Conservation (phyloP, 2,113 vertebrate genomes). For the Calonectris borealis region DNA sequence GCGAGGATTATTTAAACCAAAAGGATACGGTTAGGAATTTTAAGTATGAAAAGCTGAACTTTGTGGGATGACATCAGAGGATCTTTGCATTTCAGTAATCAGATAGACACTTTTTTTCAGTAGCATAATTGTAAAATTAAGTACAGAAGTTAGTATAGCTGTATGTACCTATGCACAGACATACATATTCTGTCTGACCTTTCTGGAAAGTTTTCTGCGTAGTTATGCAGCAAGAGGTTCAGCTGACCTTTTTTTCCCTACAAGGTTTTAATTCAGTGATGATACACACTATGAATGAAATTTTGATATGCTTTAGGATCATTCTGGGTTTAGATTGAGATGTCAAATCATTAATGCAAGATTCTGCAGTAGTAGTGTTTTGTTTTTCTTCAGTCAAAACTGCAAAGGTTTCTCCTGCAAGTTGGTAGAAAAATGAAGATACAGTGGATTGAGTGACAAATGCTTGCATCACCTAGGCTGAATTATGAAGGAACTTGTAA, state of each 20-base stretch:
- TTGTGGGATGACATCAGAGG: neutral
- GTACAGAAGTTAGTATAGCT: neutral
- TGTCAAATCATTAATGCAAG: neutral
- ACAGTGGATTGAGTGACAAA: neutral
- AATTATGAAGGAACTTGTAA: neutral
- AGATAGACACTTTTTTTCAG: neutral
- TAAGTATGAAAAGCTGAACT: neutral
- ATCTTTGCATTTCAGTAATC: neutral
- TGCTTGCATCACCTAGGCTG: neutral
- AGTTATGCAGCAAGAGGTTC: neutral
- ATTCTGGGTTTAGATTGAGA: neutral
- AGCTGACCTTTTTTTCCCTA: neutral
- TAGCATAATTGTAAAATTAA: neutral
- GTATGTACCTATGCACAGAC: neutral
- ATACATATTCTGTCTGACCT: accelerated
- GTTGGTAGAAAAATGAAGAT: neutral
- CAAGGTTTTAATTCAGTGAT: neutral
- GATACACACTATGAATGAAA: neutral
- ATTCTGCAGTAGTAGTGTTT: neutral
- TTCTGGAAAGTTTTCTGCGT: neutral
- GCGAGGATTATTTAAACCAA: neutral
- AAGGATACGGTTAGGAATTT: neutral
- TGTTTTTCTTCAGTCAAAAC: neutral
- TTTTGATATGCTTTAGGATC: neutral
- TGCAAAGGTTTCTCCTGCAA: neutral